Evolutionary conservation across 1,140 invertebrate genomes (phyloP), one percentile per base, ranked within the genome.

Genomic region (Yoshiicerus persimilis): DNA sequence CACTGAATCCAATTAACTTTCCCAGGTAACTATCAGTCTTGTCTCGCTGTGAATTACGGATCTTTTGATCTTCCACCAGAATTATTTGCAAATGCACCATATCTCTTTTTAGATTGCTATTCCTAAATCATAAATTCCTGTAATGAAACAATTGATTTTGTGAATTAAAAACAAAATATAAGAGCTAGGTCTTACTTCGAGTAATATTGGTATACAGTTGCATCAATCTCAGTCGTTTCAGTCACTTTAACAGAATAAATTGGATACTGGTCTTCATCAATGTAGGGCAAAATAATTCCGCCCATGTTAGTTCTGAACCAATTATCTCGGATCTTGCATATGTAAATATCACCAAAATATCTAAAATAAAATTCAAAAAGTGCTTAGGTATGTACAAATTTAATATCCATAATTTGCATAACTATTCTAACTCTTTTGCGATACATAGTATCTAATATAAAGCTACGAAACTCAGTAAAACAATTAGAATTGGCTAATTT

Each of bases 321-420:
- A 80, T 32, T 25, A 13, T 20, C 30, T n/a, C 47, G 23, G 10
- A 77, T 6, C 75, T 70, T 62, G 25, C 34, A 70, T 47, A 64
- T n/a, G n/a, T 39, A 5, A 32, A 64, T 34, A 84, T 91, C 20
- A 11, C 9, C 13, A 38, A 84, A 84, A 47, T 47, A 87, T 13
- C 36, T 86, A 3, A 25, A 47, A 34, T 6, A 66, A 16, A 25
- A 88, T 36, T 36, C 64, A 80, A 16, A 39, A 39, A 8, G 2
- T 41, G 1, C 39, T 11, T 66, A 36, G 23, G 10, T 85, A 47
- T 39, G 41, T 23, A 56, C n/a, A 64, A 9, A 64, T 16, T 64
- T 77, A 34, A 77, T 20, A n/a, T n/a, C n/a, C n/a, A n/a, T n/a
- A n/a, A n/a, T n/a, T n/a, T n/a, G n/a, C n/a, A n/a, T n/a, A n/a